These are phyloP conservation scores for Thunnus albacares DNA, from an alignment of 2,797 vertebrate species.

Conservation along the genomic window DNA sequence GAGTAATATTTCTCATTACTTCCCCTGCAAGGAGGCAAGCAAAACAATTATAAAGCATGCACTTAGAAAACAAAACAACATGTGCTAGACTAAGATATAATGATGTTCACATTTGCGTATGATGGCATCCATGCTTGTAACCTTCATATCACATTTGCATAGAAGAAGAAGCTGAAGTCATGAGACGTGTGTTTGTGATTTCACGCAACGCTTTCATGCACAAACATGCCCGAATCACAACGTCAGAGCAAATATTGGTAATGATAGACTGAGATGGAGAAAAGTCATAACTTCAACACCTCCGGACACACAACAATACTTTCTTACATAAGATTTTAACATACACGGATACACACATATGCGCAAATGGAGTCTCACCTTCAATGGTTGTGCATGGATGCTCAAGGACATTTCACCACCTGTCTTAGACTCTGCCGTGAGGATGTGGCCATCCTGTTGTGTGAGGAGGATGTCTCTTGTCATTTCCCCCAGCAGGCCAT, in stretches of 20 bases:
- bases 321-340: slow-evolving; percentile 42
- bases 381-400: slow-evolving; percentile 66
- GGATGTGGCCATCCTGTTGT: slow-evolving; percentile 58
- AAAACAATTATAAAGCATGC: slow-evolving; percentile 15
- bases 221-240: background rate
- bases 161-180: background rate
- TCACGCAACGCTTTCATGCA: background rate
- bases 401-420: slow-evolving; percentile 78
- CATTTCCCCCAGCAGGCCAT: slow-evolving; percentile 74
- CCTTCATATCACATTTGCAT: slow-evolving; percentile 11
- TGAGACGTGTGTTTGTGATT: background rate
- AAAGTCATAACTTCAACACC: slow-evolving; percentile 28
- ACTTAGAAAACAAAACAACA: slow-evolving; percentile 15
- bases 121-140: background rate
- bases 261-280: slow-evolving; percentile 6
- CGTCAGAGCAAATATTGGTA: background rate
- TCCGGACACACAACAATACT: background rate
- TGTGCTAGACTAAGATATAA: background rate
- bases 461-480: slow-evolving; percentile 72
- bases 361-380: slow-evolving; percentile 26
- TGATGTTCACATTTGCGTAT: slow-evolving; percentile 8
- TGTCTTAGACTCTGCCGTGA: slow-evolving; percentile 60
- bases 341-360: slow-evolving; percentile 12
- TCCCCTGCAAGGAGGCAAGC: background rate
- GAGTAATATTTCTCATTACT: slow-evolving; percentile 10